Evolutionary conservation across 2,797 vertebrate species (phyloP).

Genomic region (Myotis planiceps): DNA sequence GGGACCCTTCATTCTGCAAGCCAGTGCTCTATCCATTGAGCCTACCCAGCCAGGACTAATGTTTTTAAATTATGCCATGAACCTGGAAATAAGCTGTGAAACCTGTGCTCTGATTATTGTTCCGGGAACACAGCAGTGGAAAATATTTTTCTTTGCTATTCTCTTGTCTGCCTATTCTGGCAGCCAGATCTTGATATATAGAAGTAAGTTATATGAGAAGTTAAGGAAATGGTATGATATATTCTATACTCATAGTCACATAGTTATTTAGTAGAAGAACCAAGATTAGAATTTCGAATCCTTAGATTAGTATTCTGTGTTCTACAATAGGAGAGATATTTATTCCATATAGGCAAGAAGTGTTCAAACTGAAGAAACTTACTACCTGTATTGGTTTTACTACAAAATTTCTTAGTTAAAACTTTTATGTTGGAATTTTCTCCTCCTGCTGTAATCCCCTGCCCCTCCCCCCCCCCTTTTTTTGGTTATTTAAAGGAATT

Average conservation of each 20-base stretch:
- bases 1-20: too few relatives aligned
- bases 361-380: not conserved
- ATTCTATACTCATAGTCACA: not conserved
- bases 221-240: not conserved
- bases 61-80: not conserved
- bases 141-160: slow-evolving; percentile 29
- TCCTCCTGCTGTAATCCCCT: not conserved
- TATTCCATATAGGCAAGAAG: not conserved
- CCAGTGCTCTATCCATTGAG: too few relatives aligned
- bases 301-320: not conserved
- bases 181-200: not conserved
- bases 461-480: not conserved
- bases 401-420: slow-evolving; percentile 3
- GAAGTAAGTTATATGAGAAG: slow-evolving; percentile 24
- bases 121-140: not conserved
- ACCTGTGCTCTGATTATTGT: not conserved
- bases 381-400: not conserved
- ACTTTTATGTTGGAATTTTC: not conserved
- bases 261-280: not conserved
- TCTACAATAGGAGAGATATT: not conserved
- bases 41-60: not conserved
- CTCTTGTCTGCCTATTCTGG: not conserved
- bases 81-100: not conserved
- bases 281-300: not conserved
- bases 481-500: slow-evolving; percentile 9